Evolutionary conservation across 2,888 invertebrate genomes (phyloP).

Genomic region (Margaritifera margaritifera): DNA sequence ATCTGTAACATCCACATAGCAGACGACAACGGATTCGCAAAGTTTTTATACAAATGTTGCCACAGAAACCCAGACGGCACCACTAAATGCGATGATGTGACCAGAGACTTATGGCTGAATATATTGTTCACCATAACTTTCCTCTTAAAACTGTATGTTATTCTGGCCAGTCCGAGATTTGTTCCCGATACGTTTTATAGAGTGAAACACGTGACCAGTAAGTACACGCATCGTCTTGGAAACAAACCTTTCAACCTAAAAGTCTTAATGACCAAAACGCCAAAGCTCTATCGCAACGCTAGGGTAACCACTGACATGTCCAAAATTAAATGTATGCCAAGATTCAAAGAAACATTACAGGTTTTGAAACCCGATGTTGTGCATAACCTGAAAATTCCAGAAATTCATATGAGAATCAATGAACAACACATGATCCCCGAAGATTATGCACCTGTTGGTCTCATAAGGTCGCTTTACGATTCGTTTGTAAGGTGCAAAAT

Average conservation of each 20-base stretch:
- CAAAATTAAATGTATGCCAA: constrained; percentile 18
- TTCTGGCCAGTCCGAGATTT: constrained; percentile 58
- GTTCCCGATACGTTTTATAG: constrained; percentile 53
- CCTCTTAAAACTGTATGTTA: constrained; percentile 51
- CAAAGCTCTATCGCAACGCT: constrained; percentile 10
- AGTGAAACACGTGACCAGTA: constrained; percentile 12
- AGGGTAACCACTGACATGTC: constrained; percentile 13
- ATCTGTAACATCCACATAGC: constrained; percentile 45
- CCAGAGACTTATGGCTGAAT: constrained; percentile 45
- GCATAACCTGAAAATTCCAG: constrained; percentile 28
- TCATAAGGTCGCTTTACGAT: constrained; percentile 49
- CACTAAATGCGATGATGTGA: constrained; percentile 24
- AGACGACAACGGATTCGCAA: constrained; percentile 18
- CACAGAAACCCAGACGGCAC: constrained; percentile 7
- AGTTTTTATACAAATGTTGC: constrained; percentile 30
- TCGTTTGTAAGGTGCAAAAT: constrained; percentile 60
- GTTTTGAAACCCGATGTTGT: constrained; percentile 19
- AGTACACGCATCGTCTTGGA: constrained; percentile 7
- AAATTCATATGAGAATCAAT: constrained; percentile 47
- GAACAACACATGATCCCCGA: constrained; percentile 44
- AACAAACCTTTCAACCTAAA: background rate
- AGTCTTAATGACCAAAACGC: constrained; percentile 16
- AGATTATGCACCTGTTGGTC: constrained; percentile 50
- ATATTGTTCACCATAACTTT: constrained; percentile 46
- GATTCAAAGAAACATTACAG: constrained; percentile 23